Conservation (phyloP, 2,888 invertebrate species). For the Ditylenchus weischeri region DNA sequence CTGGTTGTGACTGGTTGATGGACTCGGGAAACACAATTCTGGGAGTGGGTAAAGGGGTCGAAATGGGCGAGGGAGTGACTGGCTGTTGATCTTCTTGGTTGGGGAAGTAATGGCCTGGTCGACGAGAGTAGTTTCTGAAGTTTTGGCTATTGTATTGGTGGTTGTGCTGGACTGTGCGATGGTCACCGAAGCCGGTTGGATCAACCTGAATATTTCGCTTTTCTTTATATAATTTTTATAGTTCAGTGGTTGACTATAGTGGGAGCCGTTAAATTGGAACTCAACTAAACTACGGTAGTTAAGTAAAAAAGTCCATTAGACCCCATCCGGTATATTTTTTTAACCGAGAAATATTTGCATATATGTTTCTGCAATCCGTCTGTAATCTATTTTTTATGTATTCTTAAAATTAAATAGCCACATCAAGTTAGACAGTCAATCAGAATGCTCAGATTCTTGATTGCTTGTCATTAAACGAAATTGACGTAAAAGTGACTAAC, state of each 20-base stretch:
- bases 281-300: no score
- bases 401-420: no score
- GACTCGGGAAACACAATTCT: constrained; percentile 38
- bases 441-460: no score
- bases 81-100: neutral
- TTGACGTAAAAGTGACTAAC: constrained; percentile 25
- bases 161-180: neutral
- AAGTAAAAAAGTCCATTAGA: no score
- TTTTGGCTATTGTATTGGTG: neutral
- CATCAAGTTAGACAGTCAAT: no score
- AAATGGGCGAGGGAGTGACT: neutral
- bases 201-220: constrained; percentile 21
- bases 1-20: constrained; percentile 27
- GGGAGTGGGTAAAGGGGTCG: constrained; percentile 21
- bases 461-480: no score
- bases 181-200: constrained; percentile 9
- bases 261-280: no score
- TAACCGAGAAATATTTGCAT: neutral
- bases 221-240: no score
- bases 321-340: no score
- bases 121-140: constrained; percentile 1
- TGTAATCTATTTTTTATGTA: neutral
- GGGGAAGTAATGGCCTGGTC: neutral
- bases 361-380: neutral
- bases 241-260: no score